Evolutionary conservation across 2,888 invertebrate species (phyloP).

Genomic region (Leptinotarsa haldemani): DNA sequence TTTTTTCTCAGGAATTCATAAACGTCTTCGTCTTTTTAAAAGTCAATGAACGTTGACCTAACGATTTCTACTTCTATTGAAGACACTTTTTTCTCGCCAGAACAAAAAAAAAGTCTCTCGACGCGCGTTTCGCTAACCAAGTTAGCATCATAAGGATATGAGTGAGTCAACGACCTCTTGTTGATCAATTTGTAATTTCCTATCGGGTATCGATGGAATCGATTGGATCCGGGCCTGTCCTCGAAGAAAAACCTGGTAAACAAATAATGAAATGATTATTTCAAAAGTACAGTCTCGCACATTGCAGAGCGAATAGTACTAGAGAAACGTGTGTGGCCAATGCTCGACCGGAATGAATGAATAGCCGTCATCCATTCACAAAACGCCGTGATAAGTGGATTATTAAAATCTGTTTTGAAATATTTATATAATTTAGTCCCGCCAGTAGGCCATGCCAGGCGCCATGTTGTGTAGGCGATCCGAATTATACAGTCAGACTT

Average conservation of each 20-base stretch:
- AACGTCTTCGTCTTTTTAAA: no score
- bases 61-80: no score
- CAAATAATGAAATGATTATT: conserved; percentile 28
- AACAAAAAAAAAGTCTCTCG: no score
- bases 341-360: conserved; percentile 26
- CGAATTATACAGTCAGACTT: conserved; percentile 11
- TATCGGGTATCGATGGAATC: neutral
- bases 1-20: no score
- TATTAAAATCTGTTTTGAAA: conserved; percentile 32
- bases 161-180: no score
- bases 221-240: neutral
- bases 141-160: no score
- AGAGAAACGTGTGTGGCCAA: conserved; percentile 21
- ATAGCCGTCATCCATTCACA: conserved; percentile 33
- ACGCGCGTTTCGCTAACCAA: no score
- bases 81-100: no score
- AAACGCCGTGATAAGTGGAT: conserved; percentile 33
- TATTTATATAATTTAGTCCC: conserved; percentile 20
- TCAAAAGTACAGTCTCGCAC: conserved; percentile 33
- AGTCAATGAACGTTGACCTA: no score
- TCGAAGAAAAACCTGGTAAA: neutral
- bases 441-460: conserved; percentile 20
- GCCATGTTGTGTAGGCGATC: conserved; percentile 24
- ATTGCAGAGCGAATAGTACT: conserved; percentile 12
- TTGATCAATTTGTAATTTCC: no score